Base-by-base conservation (phyloP, 2,797 vertebrate genomes). In the Clarias laeviceps region DNA sequence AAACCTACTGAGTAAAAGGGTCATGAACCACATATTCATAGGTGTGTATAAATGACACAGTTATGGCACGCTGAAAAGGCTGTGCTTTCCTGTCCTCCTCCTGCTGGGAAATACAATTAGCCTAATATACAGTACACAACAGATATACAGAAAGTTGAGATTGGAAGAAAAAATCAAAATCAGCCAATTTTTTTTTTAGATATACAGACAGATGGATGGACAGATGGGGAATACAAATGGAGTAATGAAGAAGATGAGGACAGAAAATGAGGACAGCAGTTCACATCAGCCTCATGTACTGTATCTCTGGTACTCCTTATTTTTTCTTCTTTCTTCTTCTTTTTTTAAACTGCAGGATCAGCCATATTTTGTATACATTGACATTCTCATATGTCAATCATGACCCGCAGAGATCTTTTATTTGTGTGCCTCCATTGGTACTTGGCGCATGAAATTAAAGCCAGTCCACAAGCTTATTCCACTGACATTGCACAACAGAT, bases 141-240 rank as follows among this genome's bases (percentile, higher is more conserved):
- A 34, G 12, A 61, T 17, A 0, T 34, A 34, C 24, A 32, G 45
- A 50, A 73, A 27, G 18, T 37, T 61, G 3, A 37, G 56, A 40
- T 22, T 61, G 6, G 9, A 15, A 77, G 12, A 27, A 15, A 32
- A 56, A 18, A 57, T 18, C 3, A 9, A 29, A n/a, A n/a, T 22
- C 29, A 59, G 29, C 27, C n/a, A 18, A 24, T 6, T 37, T 37
- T 50, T 50, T 45, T 45, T 45, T 77, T 77, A 22, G 29, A 59
- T 59, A 34, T 34, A 20, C 54, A 57, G 50, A 34, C 73, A 77
- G 54, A 57, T 57, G 27, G 7, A 34, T 34, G 18, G 8, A 57
- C 54, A 32, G 73, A 78, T 37, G 29, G 32, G 18, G 32, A 78
- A 61, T 80, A 62, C 57, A 80, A 59, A 80, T 45, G 32, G 6